Evolutionary conservation across 2,888 invertebrate species (phyloP).

Genomic region (Hydriomena furcata): DNA sequence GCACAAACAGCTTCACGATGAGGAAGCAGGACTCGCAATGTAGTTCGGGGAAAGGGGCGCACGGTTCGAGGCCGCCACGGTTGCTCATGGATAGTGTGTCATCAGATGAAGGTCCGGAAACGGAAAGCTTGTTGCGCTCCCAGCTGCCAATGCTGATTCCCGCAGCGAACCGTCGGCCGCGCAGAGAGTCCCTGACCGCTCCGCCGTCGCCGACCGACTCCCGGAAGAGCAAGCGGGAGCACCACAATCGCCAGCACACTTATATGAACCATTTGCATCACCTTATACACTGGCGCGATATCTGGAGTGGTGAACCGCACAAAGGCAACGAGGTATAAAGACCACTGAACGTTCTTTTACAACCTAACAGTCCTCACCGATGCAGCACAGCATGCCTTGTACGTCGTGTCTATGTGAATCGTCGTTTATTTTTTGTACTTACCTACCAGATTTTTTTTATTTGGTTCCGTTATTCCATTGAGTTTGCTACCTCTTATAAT

Average conservation of each 20-base stretch:
- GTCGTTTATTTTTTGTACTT: conserved; percentile 27
- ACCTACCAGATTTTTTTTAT: conserved; percentile 21
- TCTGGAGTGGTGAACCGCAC: conserved; percentile 75
- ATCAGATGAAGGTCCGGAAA: conserved; percentile 75
- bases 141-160: conserved; percentile 61
- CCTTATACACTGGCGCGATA: conserved; percentile 77
- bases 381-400: conserved; percentile 44
- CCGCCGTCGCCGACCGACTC: conserved; percentile 79
- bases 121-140: conserved; percentile 63
- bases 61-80: conserved; percentile 59
- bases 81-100: conserved; percentile 73
- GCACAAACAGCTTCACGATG: conserved; percentile 55
- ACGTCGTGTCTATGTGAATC: conserved; percentile 40
- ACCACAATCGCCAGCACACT: conserved; percentile 65
- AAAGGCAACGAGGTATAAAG: conserved; percentile 72
- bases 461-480: conserved; percentile 20
- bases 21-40: conserved; percentile 62
- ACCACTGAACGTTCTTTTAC: conserved; percentile 24
- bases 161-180: conserved; percentile 45
- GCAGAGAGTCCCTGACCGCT: conserved; percentile 74
- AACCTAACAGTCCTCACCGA: conserved; percentile 34
- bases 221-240: conserved; percentile 67
- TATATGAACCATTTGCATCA: conserved; percentile 77
- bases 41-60: conserved; percentile 54
- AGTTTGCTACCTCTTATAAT: neutral